These are phyloP conservation scores for sheep (Ovis aries) DNA, from an alignment of 2,113 vertebrate genomes.

Conservation along the genomic window DNA sequence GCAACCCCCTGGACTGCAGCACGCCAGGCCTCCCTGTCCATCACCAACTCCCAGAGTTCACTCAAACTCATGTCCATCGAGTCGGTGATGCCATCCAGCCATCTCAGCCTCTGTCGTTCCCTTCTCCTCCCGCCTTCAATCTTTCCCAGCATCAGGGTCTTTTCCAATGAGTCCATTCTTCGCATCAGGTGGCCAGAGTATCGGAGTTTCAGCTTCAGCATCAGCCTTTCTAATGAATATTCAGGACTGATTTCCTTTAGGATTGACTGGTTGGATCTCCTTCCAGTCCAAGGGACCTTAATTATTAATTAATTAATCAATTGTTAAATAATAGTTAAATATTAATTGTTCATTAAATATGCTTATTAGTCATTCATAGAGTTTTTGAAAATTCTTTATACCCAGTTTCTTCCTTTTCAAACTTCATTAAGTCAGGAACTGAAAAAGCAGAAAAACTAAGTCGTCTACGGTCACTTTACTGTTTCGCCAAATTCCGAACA, in stretches of 20 bases:
- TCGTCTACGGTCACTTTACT: accelerated
- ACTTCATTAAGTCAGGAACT: background rate
- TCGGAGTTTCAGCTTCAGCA: background rate
- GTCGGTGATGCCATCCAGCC: background rate
- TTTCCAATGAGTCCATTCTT: background rate
- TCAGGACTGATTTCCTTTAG: background rate
- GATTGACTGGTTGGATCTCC: background rate
- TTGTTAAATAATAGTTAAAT: background rate
- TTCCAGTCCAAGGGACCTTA: background rate
- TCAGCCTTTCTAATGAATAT: background rate
- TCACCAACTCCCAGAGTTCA: background rate
- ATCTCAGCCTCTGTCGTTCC: background rate
- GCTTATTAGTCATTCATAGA: background rate
- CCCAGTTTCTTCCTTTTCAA: background rate
- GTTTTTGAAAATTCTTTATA: background rate
- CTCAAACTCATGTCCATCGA: background rate
- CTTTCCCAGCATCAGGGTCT: background rate
- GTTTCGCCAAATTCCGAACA: background rate
- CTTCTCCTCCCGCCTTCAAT: background rate
- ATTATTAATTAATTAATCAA: background rate
- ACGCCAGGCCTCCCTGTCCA: background rate
- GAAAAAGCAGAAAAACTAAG: background rate
- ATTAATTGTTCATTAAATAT: background rate
- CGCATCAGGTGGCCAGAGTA: background rate
- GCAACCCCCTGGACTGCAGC: background rate